These are phyloP conservation scores for Plebejus anna DNA, from an alignment of 2,888 invertebrate genomes.

Conservation along the genomic window DNA sequence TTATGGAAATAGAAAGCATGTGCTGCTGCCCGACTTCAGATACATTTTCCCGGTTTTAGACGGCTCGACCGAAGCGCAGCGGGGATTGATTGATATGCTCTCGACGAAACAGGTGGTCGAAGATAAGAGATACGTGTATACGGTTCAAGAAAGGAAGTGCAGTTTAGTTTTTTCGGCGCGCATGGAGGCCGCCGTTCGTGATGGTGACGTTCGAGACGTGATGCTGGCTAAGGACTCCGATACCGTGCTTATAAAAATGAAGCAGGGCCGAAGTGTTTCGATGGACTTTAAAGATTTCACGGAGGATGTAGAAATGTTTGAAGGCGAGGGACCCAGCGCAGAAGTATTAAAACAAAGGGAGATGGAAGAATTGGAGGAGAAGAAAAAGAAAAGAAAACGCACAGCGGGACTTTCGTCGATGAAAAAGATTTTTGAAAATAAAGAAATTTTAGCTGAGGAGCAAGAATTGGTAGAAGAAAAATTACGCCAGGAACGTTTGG, in stretches of 20 bases:
- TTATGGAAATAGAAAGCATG: constrained; percentile 84
- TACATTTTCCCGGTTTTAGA: constrained; percentile 88
- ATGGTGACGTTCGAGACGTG: constrained; percentile 88
- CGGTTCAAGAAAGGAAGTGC: constrained; percentile 86
- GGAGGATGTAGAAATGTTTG: constrained; percentile 81
- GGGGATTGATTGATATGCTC: constrained; percentile 81
- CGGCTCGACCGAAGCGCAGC: constrained; percentile 83
- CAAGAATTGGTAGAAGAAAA: constrained; percentile 79
- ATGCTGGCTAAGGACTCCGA: constrained; percentile 88
- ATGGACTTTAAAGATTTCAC: constrained; percentile 83
- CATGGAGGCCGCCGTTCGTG: constrained; percentile 87
- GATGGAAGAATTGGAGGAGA: constrained; percentile 75
- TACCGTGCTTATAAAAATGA: constrained; percentile 85
- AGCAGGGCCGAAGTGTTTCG: constrained; percentile 87
- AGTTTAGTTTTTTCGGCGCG: constrained; percentile 86
- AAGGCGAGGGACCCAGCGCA: constrained; percentile 85
- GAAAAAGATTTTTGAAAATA: constrained; percentile 88
- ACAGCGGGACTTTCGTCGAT: constrained; percentile 82
- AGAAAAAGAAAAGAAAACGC: constrained; percentile 79
- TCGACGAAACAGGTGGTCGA: constrained; percentile 79
- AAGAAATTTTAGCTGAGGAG: constrained; percentile 84
- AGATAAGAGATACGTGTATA: constrained; percentile 85
- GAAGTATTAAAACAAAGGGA: constrained; percentile 82
- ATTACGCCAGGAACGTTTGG: constrained; percentile 58
- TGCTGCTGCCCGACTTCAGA: constrained; percentile 83